These are phyloP conservation scores for Arrhamphus sclerolepis DNA, from an alignment of 2,797 vertebrate genomes.

Conservation along the genomic window DNA sequence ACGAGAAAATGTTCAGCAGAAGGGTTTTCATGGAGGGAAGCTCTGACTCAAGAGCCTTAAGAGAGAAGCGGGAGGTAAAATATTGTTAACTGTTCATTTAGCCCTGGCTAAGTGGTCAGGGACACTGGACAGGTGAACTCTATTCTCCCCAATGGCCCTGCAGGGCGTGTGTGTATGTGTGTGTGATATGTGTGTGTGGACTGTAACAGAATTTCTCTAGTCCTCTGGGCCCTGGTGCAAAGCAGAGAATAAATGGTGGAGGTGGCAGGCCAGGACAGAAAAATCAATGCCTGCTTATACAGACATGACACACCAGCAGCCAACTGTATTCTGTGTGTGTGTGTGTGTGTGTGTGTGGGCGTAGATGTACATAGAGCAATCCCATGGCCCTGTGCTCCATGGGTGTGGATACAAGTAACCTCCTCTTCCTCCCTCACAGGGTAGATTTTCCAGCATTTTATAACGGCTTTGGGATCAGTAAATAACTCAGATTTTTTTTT, in stretches of 20 bases:
- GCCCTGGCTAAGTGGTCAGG: slow-evolving; percentile 94
- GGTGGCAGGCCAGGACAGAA: slow-evolving; percentile 98
- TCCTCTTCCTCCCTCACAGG: slow-evolving; percentile 62
- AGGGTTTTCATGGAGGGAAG: slow-evolving; percentile 16
- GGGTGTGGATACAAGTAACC: slow-evolving; percentile 66
- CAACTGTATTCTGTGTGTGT: slow-evolving; percentile 55
- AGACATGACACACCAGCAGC: slow-evolving; percentile 94
- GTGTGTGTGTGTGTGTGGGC: slow-evolving; percentile 34
- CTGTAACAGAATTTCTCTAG: slow-evolving; percentile 99
- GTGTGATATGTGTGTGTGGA: slow-evolving; percentile 79
- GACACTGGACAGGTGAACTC: slow-evolving; percentile 95
- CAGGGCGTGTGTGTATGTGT: slow-evolving; percentile 58
- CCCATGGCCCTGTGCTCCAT: slow-evolving; percentile 43
- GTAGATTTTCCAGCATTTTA: slow-evolving; percentile 67
- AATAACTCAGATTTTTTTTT: slow-evolving; percentile 59
- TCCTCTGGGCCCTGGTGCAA: slow-evolving; percentile 99
- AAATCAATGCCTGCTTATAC: slow-evolving; percentile 99
- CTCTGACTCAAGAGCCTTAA: slow-evolving; percentile 30
- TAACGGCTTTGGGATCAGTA: slow-evolving; percentile 72
- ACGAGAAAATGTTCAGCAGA: not conserved
- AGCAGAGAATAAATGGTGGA: slow-evolving; percentile 99
- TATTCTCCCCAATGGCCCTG: slow-evolving; percentile 92
- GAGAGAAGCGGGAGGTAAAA: slow-evolving; percentile 58
- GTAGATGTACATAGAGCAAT: slow-evolving; percentile 61
- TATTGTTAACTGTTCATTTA: slow-evolving; percentile 96